Evolutionary conservation across 1,140 invertebrate species (phyloP).

Genomic region (Leptestheria dahalacensis): DNA sequence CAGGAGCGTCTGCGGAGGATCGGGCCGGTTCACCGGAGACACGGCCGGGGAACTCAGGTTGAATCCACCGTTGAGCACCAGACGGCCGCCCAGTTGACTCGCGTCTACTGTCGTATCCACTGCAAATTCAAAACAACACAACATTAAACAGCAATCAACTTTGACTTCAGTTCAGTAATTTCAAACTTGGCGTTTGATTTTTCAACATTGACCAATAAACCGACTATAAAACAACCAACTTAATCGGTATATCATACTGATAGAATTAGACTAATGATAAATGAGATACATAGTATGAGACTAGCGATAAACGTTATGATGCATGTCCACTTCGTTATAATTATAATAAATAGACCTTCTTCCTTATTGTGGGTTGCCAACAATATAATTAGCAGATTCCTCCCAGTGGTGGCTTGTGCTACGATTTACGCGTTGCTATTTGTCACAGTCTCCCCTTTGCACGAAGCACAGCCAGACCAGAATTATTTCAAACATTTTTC

Average conservation of each 20-base stretch:
- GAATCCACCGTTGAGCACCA: background rate
- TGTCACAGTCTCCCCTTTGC: background rate
- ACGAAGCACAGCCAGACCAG: no score
- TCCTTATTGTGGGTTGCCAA: background rate
- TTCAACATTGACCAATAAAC: background rate
- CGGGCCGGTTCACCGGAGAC: conserved; percentile 4
- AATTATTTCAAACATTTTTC: no score
- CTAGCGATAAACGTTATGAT: no score
- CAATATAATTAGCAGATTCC: no score
- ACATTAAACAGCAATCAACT: no score
- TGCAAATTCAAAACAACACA: background rate
- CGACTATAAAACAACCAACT: no score
- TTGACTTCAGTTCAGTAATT: no score
- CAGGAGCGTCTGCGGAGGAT: conserved; percentile 31
- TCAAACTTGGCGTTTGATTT: no score
- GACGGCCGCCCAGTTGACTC: background rate
- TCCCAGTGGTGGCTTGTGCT: background rate
- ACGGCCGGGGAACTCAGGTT: conserved; percentile 11
- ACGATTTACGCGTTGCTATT: background rate
- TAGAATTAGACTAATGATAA: no score
- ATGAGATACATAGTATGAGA: no score
- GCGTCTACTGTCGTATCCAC: conserved; percentile 14
- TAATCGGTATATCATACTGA: no score
- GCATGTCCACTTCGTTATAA: no score
- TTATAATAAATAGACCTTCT: background rate